These are phyloP conservation scores for Capra hircus DNA, from an alignment of 2,113 vertebrate genomes.

Conservation along the genomic window DNA sequence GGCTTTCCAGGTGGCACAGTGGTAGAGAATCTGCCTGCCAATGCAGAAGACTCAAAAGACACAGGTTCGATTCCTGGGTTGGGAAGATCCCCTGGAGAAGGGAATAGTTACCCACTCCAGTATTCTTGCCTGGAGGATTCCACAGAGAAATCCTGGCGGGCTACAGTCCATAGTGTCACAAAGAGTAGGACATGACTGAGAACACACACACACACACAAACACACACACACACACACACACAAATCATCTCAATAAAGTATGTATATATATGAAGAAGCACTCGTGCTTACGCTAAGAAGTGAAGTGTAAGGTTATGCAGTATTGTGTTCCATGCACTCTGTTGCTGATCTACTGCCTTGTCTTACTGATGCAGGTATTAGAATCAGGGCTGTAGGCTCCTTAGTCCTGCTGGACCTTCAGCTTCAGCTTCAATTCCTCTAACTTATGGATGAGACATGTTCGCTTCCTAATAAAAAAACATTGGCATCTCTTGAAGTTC, in stretches of 20 bases:
- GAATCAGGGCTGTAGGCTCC: neutral
- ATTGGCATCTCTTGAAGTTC: neutral
- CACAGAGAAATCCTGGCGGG: fast-evolving
- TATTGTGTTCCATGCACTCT: neutral
- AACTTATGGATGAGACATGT: neutral
- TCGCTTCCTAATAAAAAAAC: neutral
- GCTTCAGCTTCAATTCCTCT: neutral
- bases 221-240: neutral
- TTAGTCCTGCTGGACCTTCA: neutral
- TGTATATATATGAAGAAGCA: neutral
- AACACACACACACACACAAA: neutral
- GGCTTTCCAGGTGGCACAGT: neutral
- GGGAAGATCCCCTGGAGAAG: neutral
- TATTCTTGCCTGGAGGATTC: neutral
- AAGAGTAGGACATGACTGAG: neutral
- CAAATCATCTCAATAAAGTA: neutral
- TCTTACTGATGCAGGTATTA: neutral
- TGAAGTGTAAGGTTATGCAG: neutral
- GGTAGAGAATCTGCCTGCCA: neutral
- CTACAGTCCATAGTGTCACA: neutral
- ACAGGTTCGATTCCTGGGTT: neutral
- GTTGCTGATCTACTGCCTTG: neutral
- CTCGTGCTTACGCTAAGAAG: neutral
- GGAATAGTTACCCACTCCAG: neutral
- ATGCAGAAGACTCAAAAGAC: neutral